Base-by-base conservation (phyloP, 1,140 invertebrate species). In the Sweltsa coloradensis region DNA sequence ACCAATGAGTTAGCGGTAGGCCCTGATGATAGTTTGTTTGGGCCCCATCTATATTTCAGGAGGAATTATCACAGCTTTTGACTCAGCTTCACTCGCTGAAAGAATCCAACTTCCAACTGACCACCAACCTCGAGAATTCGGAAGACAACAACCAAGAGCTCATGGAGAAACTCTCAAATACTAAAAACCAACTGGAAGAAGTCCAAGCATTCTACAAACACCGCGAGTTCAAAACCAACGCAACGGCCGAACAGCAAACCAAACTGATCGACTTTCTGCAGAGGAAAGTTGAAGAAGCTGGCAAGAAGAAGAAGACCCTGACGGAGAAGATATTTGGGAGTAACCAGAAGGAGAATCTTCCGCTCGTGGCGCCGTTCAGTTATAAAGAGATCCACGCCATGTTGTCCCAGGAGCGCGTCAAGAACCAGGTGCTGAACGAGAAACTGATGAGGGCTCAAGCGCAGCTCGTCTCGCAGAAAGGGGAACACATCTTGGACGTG, bases 211-310 rank as follows among this genome's bases (percentile, higher is more conserved):
- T 78, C 60, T 81, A 79, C 62, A 73, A 78, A 50, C 78, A 84
- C 51, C 67, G 81, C 5, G 81, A 85, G 57, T 70, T 88, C 42
- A 89, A 88, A 57, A 74, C 81, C 18, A 81, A 89, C 53, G 79
- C 80, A 34, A 90, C 83, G 1, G 74, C 87, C 43, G 75, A 81
- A 1, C 89, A 94, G 58, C 89, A 92, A 61, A 83, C 80, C 37
- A 93, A 94, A 61, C 67, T 93, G 3, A 92, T 93, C 53, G 85
- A 92, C 62, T 90, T 85, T 65, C 63, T 94, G 18, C 83, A 92
- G 52, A 55, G 57, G 9, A 65, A 71, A 50, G 61, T 62, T 34
- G 64, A 68, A 52, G 62, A 62, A 36, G 69, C 59, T 34, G 55
- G 55, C 23, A 66, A 61, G 47, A 71, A 69, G 46, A 70, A 79